A percentile compares a stretch with the other conserved stretches of the same genome.
Evolutionary conservation across 64 coral and sea anemone species (phyloP).

Genomic region (Anthopleura sola): DNA sequence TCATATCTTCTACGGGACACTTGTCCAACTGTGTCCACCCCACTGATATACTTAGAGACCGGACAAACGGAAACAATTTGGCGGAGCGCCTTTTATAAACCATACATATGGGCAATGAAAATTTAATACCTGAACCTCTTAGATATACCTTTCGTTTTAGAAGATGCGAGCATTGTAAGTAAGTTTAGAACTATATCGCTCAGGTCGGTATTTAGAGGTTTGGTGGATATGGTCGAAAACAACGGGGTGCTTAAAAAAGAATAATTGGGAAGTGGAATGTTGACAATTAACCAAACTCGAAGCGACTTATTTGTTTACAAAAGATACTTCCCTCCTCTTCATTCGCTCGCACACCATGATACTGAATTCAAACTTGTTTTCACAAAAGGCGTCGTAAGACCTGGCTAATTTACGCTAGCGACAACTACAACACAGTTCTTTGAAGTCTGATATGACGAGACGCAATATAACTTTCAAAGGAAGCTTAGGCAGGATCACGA

Average conservation of each 20-base stretch:
- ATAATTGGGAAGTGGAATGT: background rate
- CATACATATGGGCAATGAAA: background rate
- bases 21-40: background rate
- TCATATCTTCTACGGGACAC: background rate
- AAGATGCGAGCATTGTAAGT: background rate
- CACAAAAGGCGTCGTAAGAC: background rate
- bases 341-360: background rate
- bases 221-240: no score
- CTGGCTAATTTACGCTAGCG: no score
- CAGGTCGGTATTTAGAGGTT: no score
- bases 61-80: background rate
- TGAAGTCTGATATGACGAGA: background rate
- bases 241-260: background rate
- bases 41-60: background rate
- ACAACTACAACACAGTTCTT: background rate
- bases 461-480: background rate
- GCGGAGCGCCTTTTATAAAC: background rate
- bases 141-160: background rate
- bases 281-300: background rate
- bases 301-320: background rate
- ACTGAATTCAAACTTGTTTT: background rate
- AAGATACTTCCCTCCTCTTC: background rate
- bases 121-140: background rate
- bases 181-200: background rate
- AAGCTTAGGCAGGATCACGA: background rate